These are phyloP conservation scores for Scaptomyza montana DNA, from an alignment of 1,140 invertebrate species.

Conservation along the genomic window DNA sequence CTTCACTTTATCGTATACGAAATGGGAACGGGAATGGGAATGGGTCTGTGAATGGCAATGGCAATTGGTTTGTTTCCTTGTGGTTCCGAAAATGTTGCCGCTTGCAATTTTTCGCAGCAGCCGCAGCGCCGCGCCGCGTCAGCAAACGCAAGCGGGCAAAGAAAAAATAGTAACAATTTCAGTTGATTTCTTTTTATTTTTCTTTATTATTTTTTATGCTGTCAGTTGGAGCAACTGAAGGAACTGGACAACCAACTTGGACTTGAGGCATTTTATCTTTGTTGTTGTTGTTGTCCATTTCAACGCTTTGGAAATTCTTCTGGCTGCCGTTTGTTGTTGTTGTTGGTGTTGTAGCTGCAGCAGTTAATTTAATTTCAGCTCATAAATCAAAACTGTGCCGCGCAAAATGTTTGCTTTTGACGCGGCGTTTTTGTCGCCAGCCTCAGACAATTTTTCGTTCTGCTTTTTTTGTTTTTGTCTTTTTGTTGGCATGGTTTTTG, in stretches of 20 bases:
- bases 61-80: slow-evolving; percentile 61
- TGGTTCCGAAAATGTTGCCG: slow-evolving; percentile 43
- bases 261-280: slow-evolving; percentile 49
- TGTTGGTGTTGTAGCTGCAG: slow-evolving; percentile 32
- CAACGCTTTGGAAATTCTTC: slow-evolving; percentile 12
- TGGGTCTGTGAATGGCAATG: slow-evolving; percentile 13
- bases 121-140: slow-evolving; percentile 34
- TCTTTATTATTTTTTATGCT: slow-evolving; percentile 27
- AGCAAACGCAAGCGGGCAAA: slow-evolving; percentile 9
- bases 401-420: slow-evolving; percentile 82
- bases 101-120: slow-evolving; percentile 56
- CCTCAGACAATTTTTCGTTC: slow-evolving; percentile 57
- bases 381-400: slow-evolving; percentile 83
- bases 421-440: slow-evolving; percentile 77
- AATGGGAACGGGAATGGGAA: slow-evolving; percentile 20
- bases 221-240: slow-evolving; percentile 44
- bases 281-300: slow-evolving; percentile 40
- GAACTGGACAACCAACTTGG: slow-evolving; percentile 51
- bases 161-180: slow-evolving; percentile 57
- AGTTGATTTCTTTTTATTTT: slow-evolving; percentile 33
- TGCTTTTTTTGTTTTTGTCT: neutral
- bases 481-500: neutral
- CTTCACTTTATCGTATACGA: slow-evolving; percentile 64
- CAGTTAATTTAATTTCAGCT: slow-evolving; percentile 83
- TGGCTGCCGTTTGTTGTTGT: slow-evolving; percentile 8